Evolutionary conservation across 2,888 invertebrate genomes (phyloP).

Genomic region (Lapara coniferarum): DNA sequence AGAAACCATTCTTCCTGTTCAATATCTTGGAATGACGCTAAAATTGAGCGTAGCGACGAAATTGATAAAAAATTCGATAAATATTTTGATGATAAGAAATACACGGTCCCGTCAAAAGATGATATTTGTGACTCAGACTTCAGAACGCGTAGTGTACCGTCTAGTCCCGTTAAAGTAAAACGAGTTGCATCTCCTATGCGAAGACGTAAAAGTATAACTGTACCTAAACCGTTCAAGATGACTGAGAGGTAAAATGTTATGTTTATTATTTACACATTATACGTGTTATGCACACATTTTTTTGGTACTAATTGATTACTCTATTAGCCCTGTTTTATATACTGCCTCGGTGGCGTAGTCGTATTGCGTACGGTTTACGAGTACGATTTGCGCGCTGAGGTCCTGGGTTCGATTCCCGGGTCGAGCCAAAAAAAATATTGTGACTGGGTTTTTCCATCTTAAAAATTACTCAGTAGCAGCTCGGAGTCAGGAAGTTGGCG

Average conservation of each 20-base stretch:
- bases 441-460: too few species aligned
- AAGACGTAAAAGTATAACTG: conserved; percentile 75
- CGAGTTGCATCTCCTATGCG: conserved; percentile 53
- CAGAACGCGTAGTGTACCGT: conserved; percentile 83
- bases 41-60: conserved; percentile 61
- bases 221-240: conserved; percentile 88
- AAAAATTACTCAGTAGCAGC: too few species aligned
- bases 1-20: conserved; percentile 77
- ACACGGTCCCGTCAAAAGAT: conserved; percentile 39
- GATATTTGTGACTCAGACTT: conserved; percentile 60
- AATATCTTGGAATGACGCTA: conserved; percentile 76
- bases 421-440: too few species aligned
- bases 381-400: too few species aligned
- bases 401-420: too few species aligned
- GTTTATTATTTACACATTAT: too few species aligned
- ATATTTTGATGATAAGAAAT: conserved; percentile 63
- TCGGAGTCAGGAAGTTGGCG: too few species aligned
- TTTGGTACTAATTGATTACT: too few species aligned
- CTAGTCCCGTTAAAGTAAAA: conserved; percentile 79
- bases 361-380: too few species aligned
- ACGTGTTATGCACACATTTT: too few species aligned
- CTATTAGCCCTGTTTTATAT: too few species aligned
- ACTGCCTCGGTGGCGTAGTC: too few species aligned
- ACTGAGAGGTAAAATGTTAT: conserved; percentile 83
- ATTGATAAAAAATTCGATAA: conserved; percentile 70